Evolutionary conservation across 1,140 invertebrate genomes (phyloP).

Genomic region (Melipona quadrifasciata): DNA sequence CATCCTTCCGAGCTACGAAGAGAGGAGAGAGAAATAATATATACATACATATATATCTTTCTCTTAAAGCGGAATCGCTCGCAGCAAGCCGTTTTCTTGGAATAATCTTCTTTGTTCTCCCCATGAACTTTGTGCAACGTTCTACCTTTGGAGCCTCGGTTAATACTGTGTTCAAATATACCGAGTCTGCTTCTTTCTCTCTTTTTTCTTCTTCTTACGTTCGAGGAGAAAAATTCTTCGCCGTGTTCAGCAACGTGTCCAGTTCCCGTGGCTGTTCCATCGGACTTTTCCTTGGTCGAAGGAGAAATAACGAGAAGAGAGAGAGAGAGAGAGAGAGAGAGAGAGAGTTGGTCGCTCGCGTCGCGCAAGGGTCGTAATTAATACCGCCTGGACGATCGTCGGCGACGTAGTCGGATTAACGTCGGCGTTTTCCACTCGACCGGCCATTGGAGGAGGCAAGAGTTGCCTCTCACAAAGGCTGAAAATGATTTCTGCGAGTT

Average conservation of each 20-base stretch:
- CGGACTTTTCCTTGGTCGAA: neutral
- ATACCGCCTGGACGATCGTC: slow-evolving; percentile 47
- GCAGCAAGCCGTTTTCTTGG: neutral
- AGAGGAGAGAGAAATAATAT: neutral
- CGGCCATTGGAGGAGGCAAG: slow-evolving; percentile 27
- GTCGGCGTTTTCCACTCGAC: slow-evolving; percentile 37
- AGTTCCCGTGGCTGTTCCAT: neutral
- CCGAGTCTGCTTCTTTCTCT: neutral
- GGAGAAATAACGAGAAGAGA: neutral
- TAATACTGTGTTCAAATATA: slow-evolving; percentile 9
- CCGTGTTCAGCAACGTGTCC: too few species aligned
- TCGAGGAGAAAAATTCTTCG: slow-evolving; percentile 2
- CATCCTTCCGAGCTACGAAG: neutral
- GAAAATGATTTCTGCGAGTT: slow-evolving; percentile 66
- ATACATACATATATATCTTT: too few species aligned
- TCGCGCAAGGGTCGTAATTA: slow-evolving; percentile 49
- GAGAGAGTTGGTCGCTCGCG: neutral
- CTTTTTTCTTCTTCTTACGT: neutral
- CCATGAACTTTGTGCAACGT: slow-evolving; percentile 1
- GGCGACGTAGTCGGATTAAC: slow-evolving; percentile 48
- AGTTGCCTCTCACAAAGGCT: slow-evolving; percentile 40
- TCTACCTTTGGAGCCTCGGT: neutral
- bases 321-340: too few species aligned
- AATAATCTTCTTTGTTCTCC: slow-evolving; percentile 13
- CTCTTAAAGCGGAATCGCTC: neutral